Conservation (phyloP, 2,797 vertebrate species). For the Meriones psammophilus region DNA sequence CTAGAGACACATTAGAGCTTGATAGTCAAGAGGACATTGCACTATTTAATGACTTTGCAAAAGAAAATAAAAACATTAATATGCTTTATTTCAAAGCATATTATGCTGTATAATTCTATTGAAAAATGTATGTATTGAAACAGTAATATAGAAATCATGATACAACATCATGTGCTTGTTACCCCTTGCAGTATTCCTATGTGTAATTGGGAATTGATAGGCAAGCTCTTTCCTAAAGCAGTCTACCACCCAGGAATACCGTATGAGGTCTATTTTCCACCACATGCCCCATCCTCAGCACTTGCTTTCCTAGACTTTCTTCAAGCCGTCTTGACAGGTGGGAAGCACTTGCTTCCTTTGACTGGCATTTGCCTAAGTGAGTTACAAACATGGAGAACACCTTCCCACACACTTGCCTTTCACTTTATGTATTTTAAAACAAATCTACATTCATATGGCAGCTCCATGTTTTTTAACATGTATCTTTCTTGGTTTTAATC, state of each 20-base stretch:
- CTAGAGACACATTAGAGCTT: background rate
- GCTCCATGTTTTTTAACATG: background rate
- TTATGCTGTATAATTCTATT: background rate
- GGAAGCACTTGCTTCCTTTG: background rate
- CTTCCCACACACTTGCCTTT: background rate
- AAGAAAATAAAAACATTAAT: background rate
- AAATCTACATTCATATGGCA: background rate
- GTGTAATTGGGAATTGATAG: background rate
- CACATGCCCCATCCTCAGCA: background rate
- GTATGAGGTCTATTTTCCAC: background rate
- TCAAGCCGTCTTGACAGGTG: background rate
- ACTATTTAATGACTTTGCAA: background rate
- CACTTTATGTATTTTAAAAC: background rate
- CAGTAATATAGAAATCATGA: background rate
- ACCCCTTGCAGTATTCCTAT: background rate
- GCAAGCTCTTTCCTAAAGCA: background rate
- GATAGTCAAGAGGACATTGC: background rate
- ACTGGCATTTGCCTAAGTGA: background rate
- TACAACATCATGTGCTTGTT: background rate
- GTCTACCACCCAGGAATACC: background rate
- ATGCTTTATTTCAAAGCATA: slow-evolving; percentile 16
- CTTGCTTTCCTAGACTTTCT: background rate
- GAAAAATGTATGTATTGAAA: slow-evolving; percentile 39
- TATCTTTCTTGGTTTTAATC: background rate
- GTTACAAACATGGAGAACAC: background rate